Percentiles rank a stretch among this genome's conserved stretches.
These are phyloP conservation scores for Eurystomus gularis DNA, from an alignment of 2,113 vertebrate species.

Conservation along the genomic window DNA sequence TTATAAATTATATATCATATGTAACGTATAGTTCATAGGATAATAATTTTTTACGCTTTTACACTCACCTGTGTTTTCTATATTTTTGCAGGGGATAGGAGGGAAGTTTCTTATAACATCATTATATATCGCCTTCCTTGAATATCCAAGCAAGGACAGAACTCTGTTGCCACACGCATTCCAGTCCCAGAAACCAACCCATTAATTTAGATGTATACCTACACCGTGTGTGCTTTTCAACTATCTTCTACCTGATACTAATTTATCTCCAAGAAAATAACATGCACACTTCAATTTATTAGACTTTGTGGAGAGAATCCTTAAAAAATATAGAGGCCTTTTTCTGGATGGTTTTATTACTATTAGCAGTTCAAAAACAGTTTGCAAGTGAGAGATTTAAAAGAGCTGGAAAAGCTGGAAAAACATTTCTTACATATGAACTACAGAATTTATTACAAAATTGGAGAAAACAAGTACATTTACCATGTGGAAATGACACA, in stretches of 20 bases:
- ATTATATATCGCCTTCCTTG: not conserved
- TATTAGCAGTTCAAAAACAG: not conserved
- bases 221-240: not conserved
- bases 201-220: not conserved
- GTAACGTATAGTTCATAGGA: not conserved
- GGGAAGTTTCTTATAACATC: not conserved
- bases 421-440: not conserved
- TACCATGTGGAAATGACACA: constrained; percentile 16
- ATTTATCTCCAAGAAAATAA: not conserved
- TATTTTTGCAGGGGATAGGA: rapidly evolving
- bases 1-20: not conserved
- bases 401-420: not conserved
- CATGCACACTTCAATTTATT: not conserved
- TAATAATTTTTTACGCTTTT: not conserved
- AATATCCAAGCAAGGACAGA: not conserved
- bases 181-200: not conserved
- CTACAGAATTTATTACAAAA: constrained; percentile 6
- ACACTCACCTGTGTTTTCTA: rapidly evolving
- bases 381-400: constrained; percentile 2
- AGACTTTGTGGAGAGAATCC: not conserved
- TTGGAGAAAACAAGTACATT: constrained; percentile 19
- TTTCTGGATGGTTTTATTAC: not conserved
- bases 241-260: not conserved
- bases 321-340: not conserved
- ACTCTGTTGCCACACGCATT: not conserved